Base-by-base conservation (phyloP, 2,888 invertebrate species). In the Brenthis hecate region DNA sequence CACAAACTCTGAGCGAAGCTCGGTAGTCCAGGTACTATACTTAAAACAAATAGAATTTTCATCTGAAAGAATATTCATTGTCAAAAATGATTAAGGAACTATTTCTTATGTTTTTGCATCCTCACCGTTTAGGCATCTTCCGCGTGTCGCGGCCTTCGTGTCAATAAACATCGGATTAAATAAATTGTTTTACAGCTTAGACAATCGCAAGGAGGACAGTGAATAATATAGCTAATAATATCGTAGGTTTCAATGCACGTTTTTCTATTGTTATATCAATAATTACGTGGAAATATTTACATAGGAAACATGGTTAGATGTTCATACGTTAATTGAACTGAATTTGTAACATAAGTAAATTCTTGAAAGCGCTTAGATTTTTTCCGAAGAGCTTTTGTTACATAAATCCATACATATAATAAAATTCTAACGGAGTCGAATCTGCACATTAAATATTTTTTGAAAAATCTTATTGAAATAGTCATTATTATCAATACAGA, bases 211-310 rank as follows among this genome's bases (percentile, higher is more conserved):
- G 50, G 50, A 66, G 32, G 58, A 60, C 68, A 68, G 23, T 61
- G 66, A 66, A 54, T 66, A 66, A 66, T 65, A 14, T n/a, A 8
- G 43, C 65, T 53, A 53, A 57, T 43, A 57, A 57, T 65, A 53
- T 58, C n/a, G 51, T 32, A 65, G 57, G 51, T 14, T 51, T 48
- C 14, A 11, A 56, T 53, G 13, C 53, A 43, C n/a, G 43, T 13
- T 53, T 53, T 57, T n/a, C 57, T 57, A 50, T 62, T 62, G 43
- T 53, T 53, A 57, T 28, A 28, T 57, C n/a, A 23, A 58, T 51
- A 43, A 48, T 51, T 51, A 50, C 6, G 16, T 32, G 19, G 1
- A 28, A 47, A 28, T 57, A 43, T 13, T 61, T 51, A 1, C n/a
- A 47, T 57, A 19, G 11, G 3, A 11, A 0, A 43, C 11, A 11